Conservation (phyloP, 2,888 invertebrate genomes). For the Himalopsyche japonica region DNA sequence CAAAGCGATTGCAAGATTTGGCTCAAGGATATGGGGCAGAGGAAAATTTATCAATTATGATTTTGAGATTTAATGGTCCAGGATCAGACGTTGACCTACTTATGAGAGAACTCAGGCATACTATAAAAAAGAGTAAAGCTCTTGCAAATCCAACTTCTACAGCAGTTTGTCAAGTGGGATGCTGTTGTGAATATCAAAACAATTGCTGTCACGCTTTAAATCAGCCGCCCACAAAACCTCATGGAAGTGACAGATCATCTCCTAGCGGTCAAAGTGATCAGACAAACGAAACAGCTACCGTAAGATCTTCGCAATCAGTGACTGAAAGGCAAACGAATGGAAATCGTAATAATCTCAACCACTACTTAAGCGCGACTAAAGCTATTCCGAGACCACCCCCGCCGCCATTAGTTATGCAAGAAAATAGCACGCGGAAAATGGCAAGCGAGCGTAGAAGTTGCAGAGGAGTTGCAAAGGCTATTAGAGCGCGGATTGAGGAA, state of each 20-base stretch:
- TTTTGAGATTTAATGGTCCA: slow-evolving; percentile 73
- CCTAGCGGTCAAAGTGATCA: slow-evolving; percentile 87
- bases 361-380: slow-evolving; percentile 37
- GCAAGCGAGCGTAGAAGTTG: slow-evolving; percentile 56
- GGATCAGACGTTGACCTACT: slow-evolving; percentile 74
- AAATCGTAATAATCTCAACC: slow-evolving; percentile 44
- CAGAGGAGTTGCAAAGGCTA: slow-evolving; percentile 64
- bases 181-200: slow-evolving; percentile 64
- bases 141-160: slow-evolving; percentile 45
- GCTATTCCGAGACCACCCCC: slow-evolving; percentile 41
- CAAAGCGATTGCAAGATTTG: slow-evolving; percentile 83
- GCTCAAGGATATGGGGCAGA: slow-evolving; percentile 89
- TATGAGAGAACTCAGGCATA: slow-evolving; percentile 77
- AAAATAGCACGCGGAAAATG: slow-evolving; percentile 41
- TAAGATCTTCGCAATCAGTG: slow-evolving; percentile 49
- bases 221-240: slow-evolving; percentile 51
- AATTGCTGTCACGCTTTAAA: slow-evolving; percentile 61
- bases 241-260: slow-evolving; percentile 74
- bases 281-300: slow-evolving; percentile 50
- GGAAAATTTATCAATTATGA: slow-evolving; percentile 84
- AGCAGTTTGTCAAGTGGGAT: slow-evolving; percentile 60
- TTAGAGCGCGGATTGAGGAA: slow-evolving; percentile 67
- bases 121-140: slow-evolving; percentile 66
- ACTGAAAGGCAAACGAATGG: slow-evolving; percentile 48
- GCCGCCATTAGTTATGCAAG: slow-evolving; percentile 35